phyloP scores from a whole-genome alignment of 2,888 invertebrate genomes.

The Troglohyphantes excavatus region DNA sequence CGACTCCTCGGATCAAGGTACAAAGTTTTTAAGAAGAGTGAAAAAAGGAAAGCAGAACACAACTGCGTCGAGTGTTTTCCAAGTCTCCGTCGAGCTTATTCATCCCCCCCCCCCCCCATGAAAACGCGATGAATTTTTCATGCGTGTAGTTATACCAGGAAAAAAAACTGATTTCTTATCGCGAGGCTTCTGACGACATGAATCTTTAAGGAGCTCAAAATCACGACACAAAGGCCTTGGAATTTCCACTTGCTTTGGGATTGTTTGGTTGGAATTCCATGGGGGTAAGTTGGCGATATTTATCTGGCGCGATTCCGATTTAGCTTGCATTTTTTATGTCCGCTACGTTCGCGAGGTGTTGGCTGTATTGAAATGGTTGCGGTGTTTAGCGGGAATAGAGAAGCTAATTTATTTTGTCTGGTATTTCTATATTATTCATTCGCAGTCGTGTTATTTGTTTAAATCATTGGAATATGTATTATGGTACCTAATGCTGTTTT shows the following conservation, averaged over 20 bases:
- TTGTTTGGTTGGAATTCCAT: background rate
- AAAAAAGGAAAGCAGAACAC: no score
- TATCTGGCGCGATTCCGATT: background rate
- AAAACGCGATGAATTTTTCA: slow-evolving; percentile 41
- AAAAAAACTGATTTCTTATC: slow-evolving; percentile 55
- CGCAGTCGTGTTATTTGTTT: no score
- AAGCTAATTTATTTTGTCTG: background rate
- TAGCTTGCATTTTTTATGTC: background rate
- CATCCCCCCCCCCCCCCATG: background rate
- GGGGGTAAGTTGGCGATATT: background rate
- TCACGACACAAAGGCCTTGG: slow-evolving; percentile 29
- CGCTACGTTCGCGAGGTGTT: background rate
- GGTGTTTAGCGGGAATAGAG: background rate
- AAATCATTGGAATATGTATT: no score
- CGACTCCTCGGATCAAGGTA: no score
- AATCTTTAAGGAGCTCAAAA: slow-evolving; percentile 54
- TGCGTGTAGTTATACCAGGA: background rate
- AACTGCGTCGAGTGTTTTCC: background rate
- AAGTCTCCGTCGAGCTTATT: background rate
- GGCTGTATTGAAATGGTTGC: background rate
- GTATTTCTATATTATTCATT: background rate
- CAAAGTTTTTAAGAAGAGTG: no score
- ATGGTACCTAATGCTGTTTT: no score
- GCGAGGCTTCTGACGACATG: slow-evolving; percentile 29
- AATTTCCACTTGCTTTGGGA: background rate